Evolutionary conservation across 2,797 vertebrate genomes (phyloP), one percentile per base, ranked within the genome.

Genomic region (Hoplostethus mediterraneus): DNA sequence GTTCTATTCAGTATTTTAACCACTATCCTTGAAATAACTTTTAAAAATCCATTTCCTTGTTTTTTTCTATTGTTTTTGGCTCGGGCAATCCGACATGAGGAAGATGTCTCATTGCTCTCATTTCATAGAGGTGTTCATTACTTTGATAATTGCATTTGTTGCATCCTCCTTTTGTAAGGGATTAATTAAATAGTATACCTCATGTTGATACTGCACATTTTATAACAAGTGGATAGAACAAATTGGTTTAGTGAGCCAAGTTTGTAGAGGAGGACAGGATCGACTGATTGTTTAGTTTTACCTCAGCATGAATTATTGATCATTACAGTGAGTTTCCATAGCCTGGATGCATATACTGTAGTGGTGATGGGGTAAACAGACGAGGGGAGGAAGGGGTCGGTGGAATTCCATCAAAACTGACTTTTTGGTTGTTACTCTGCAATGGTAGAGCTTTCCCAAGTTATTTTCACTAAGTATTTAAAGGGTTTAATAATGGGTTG

Each of bases 111-210:
- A 21, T n/a, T 71, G n/a, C 47, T 75, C 42, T 80, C 28, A 75
- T 81, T 79, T 79, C 52, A n/a, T 21, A 69, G 75, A 77, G 61
- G 75, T 69, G 55, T 77, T 67, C 57, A 81, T 81, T 71, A 67
- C 63, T 68, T 77, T 36, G 11, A 79, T 83, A 17, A 75, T 83
- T 79, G 42, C 66, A 70, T 72, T 85, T 54, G 79, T 79, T 66
- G 73, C 58, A 77, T 74, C 38, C 55, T 79, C 53, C 67, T 84
- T 79, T 80, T 83, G 49, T 79, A 77, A 82, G 62, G 67, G 61
- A 71, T 80, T 76, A 80, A 70, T 80, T 71, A 63, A 91, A 84
- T 71, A 83, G 71, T 75, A 88, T 89, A 92, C 87, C 90, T 93
- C 88, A 92, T 90, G 74, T 77, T 81, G 47, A 81, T 80, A 74